Evolutionary conservation across 30 jellyfish, hydroid and myxozoan species (phyloP).

Genomic region (Aurelia aurita complex sp. Pacific): DNA sequence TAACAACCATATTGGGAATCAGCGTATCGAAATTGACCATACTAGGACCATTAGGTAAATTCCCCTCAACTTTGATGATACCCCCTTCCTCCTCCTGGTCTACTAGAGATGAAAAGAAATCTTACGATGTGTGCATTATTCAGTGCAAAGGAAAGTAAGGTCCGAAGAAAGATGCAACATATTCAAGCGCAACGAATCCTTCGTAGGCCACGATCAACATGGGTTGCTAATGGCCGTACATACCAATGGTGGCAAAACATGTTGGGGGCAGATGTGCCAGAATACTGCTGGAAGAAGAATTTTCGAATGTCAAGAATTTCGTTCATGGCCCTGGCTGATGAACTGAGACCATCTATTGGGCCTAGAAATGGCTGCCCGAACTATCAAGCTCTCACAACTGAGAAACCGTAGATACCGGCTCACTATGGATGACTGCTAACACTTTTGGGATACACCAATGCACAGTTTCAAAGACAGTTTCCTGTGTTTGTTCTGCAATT

Average conservation of each 20-base stretch:
- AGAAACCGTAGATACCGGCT: too few relatives aligned
- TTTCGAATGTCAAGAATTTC: slow-evolving; percentile 34
- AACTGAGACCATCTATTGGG: background rate
- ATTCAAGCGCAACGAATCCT: slow-evolving; percentile 20
- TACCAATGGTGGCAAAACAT: slow-evolving; percentile 47
- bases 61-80: too few relatives aligned
- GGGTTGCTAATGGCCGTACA: slow-evolving; percentile 34
- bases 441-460: too few relatives aligned
- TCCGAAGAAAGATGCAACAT: slow-evolving; percentile 26
- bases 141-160: background rate
- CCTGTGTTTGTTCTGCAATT: too few relatives aligned
- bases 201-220: slow-evolving; percentile 12
- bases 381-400: background rate
- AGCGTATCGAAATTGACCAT: too few relatives aligned
- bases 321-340: background rate
- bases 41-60: too few relatives aligned
- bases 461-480: too few relatives aligned
- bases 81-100: too few relatives aligned
- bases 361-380: slow-evolving; percentile 37
- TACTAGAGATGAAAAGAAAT: slow-evolving; percentile 25
- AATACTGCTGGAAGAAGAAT: slow-evolving; percentile 30
- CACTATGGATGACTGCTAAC: too few relatives aligned
- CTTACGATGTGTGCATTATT: background rate
- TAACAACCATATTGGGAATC: too few relatives aligned
- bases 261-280: slow-evolving; percentile 38